Percentiles rank a stretch among this genome's conserved stretches.
These are phyloP conservation scores for Manacus vitellinus DNA, from an alignment of 2,113 vertebrate species.

Conservation along the genomic window DNA sequence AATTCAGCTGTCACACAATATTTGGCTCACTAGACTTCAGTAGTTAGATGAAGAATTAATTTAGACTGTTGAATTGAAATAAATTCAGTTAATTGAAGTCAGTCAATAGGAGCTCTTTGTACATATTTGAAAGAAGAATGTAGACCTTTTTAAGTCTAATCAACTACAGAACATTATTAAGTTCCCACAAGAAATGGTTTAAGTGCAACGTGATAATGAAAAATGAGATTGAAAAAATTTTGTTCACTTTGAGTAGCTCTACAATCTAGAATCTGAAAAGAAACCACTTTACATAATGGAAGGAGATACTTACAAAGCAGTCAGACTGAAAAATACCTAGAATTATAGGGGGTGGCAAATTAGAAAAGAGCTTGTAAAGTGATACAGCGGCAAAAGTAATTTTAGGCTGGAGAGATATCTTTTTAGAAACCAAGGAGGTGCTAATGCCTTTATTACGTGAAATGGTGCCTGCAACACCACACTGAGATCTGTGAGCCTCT, in stretches of 20 bases:
- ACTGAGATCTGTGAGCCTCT: neutral
- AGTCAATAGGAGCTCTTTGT: slow-evolving; percentile 47
- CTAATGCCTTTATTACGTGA: slow-evolving; percentile 27
- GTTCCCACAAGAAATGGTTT: slow-evolving; percentile 64
- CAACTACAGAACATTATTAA: slow-evolving; percentile 45
- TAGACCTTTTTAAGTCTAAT: slow-evolving; percentile 46
- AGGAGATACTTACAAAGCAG: slow-evolving; percentile 49
- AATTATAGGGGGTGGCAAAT: slow-evolving; percentile 52
- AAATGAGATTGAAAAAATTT: slow-evolving; percentile 37
- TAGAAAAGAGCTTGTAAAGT: slow-evolving; percentile 54
- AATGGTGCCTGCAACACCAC: neutral
- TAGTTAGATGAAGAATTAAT: slow-evolving; percentile 21
- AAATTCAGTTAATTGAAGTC: slow-evolving; percentile 56
- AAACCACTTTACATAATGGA: slow-evolving; percentile 64
- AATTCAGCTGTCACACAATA: slow-evolving; percentile 37
- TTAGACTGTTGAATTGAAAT: slow-evolving; percentile 35
- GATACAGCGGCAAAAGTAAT: slow-evolving; percentile 23
- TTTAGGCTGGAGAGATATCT: slow-evolving; percentile 2
- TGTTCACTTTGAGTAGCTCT: slow-evolving; percentile 58
- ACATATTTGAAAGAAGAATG: slow-evolving; percentile 32
- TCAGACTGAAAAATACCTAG: slow-evolving; percentile 44
- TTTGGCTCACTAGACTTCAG: slow-evolving; percentile 31
- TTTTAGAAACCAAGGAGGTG: slow-evolving; percentile 23
- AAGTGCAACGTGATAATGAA: slow-evolving; percentile 58
- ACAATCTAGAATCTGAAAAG: slow-evolving; percentile 62